Evolutionary conservation across 2,888 invertebrate genomes (phyloP).

Genomic region (Drosophila aldrichi): DNA sequence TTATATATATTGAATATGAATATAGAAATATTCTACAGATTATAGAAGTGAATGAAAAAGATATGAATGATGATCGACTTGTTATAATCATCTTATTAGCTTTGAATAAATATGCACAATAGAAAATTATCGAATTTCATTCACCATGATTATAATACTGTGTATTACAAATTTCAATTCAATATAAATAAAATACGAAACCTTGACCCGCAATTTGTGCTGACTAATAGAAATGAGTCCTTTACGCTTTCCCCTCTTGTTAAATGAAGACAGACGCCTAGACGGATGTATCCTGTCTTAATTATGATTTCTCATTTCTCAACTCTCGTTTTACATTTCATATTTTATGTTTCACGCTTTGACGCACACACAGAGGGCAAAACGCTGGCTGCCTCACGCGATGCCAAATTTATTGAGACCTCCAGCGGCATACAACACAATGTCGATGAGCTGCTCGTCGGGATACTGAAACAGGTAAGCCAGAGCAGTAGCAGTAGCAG

Average conservation of each 20-base stretch:
- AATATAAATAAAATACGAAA: not conserved
- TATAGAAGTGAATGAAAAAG: not conserved
- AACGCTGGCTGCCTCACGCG: slow-evolving; percentile 93
- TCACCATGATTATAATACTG: not conserved
- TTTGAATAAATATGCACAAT: not conserved
- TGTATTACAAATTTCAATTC: too few relatives aligned
- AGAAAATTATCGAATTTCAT: not conserved
- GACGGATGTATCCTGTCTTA: slow-evolving; percentile 46
- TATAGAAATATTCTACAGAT: not conserved
- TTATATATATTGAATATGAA: too few relatives aligned
- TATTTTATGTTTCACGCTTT: slow-evolving; percentile 27
- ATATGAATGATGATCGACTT: not conserved
- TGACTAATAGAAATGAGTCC: not conserved
- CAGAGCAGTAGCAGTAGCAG: not conserved
- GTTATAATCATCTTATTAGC: not conserved
- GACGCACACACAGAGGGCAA: slow-evolving; percentile 91
- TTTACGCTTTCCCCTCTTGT: slow-evolving; percentile 10
- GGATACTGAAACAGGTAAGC: slow-evolving; percentile 92
- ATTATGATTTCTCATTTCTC: slow-evolving; percentile 64
- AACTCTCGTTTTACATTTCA: slow-evolving; percentile 22
- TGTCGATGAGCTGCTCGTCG: slow-evolving; percentile 97
- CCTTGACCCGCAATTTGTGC: not conserved
- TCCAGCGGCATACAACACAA: slow-evolving; percentile 98
- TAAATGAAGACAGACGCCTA: not conserved
- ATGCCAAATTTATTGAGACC: slow-evolving; percentile 97